phyloP scores from a whole-genome alignment of 2,888 invertebrate species.

The Cephus spinipes region DNA sequence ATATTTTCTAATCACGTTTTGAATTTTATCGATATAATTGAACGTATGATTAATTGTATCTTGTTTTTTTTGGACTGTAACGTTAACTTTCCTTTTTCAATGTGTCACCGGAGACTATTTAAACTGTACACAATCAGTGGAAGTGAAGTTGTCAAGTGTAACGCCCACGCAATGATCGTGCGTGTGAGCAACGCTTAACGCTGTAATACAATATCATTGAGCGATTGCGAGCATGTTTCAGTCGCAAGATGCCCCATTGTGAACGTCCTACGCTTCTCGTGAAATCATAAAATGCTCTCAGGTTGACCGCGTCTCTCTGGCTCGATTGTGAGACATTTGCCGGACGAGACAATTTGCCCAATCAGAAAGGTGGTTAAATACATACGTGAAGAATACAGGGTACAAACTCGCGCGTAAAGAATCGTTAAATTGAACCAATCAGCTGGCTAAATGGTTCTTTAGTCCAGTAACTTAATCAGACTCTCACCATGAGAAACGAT shows the following conservation, averaged over 20 bases:
- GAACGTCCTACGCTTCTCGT: conserved; percentile 3
- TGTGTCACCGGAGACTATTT: not conserved
- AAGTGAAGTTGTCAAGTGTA: not conserved
- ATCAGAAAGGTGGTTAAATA: conserved; percentile 63
- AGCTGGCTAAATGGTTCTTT: conserved; percentile 37
- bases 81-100: not conserved
- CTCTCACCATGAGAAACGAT: not conserved
- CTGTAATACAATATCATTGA: not conserved
- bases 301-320: not conserved
- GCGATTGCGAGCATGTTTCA: not conserved
- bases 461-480: not conserved
- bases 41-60: not conserved
- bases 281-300: not conserved
- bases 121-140: not conserved
- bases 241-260: not conserved
- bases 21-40: not conserved
- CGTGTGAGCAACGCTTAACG: not conserved
- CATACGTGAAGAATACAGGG: conserved; percentile 37
- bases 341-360: conserved; percentile 66
- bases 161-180: not conserved
- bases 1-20: not conserved
- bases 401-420: conserved; percentile 39
- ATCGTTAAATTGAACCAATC: conserved; percentile 58
- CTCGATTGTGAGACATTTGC: conserved; percentile 32
- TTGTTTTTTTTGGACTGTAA: not conserved